Evolutionary conservation across 2,888 invertebrate genomes (phyloP).

Genomic region (Lasius fuliginosus): DNA sequence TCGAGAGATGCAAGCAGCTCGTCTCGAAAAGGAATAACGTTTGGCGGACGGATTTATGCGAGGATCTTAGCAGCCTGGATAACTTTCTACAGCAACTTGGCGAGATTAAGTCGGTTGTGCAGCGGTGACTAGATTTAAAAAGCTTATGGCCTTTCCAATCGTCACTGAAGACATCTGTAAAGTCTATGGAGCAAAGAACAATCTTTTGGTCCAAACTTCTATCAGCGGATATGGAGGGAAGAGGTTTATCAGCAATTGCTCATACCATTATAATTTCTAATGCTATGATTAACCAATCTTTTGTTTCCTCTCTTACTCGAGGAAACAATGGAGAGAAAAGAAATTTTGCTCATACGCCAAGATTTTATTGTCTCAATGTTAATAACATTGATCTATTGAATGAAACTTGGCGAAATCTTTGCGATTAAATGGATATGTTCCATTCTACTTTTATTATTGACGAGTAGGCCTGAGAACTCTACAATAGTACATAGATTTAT

Average conservation of each 20-base stretch:
- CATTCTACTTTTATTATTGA: background rate
- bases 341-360: background rate
- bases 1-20: background rate
- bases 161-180: background rate
- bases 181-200: background rate
- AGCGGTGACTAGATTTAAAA: slow-evolving; percentile 82
- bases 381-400: background rate
- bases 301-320: slow-evolving; percentile 1
- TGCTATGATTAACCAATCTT: background rate
- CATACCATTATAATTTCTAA: background rate
- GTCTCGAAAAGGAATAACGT: slow-evolving; percentile 58
- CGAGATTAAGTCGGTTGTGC: slow-evolving; percentile 87
- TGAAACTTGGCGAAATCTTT: background rate
- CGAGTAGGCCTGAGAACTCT: background rate
- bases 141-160: no score
- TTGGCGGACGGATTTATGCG: slow-evolving; percentile 70
- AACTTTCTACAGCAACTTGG: slow-evolving; percentile 90
- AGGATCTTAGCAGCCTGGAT: slow-evolving; percentile 87
- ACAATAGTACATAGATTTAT: background rate
- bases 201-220: background rate
- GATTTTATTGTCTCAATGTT: background rate
- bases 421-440: background rate
- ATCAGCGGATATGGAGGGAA: background rate
- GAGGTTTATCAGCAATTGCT: background rate
- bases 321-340: background rate